Evolutionary conservation across 2,888 invertebrate species (phyloP).

Genomic region (Xestobium rufovillosum): DNA sequence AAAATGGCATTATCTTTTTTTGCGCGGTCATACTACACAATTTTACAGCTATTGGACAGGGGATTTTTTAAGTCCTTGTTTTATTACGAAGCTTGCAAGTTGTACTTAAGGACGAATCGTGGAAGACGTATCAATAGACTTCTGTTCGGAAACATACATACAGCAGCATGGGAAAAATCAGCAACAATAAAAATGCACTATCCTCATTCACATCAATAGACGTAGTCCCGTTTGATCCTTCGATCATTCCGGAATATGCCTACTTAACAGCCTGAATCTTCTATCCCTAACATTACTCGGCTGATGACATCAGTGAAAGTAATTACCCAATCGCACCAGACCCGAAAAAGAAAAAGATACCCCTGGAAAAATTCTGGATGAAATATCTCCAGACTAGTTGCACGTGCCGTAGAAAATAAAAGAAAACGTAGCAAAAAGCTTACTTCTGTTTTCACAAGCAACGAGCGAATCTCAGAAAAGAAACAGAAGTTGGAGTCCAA

Average conservation of each 20-base stretch:
- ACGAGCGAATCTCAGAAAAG: no score
- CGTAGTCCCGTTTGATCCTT: constrained; percentile 12
- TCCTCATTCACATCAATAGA: constrained; percentile 15
- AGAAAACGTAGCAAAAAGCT: no score
- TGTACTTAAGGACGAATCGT: constrained; percentile 15
- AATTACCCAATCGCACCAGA: not conserved
- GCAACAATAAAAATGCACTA: constrained; percentile 13
- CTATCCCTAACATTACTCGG: not conserved
- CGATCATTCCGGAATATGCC: constrained; percentile 6
- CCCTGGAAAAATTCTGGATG: constrained; percentile 4
- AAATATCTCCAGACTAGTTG: no score
- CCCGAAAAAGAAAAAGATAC: not conserved
- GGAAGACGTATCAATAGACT: constrained; percentile 13
- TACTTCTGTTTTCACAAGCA: no score
- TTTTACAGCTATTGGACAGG: constrained; percentile 16
- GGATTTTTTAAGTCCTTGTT: constrained; percentile 13
- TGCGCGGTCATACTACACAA: constrained; percentile 16
- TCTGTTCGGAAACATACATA: constrained; percentile 14
- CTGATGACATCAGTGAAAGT: not conserved
- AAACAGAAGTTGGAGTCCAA: no score
- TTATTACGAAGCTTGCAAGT: constrained; percentile 16
- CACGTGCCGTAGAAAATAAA: no score
- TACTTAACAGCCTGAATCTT: not conserved
- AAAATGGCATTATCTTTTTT: constrained; percentile 14
- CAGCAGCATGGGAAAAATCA: constrained; percentile 13